Conservation (phyloP, 2,888 invertebrate genomes). For the Lomographa bimaculata region DNA sequence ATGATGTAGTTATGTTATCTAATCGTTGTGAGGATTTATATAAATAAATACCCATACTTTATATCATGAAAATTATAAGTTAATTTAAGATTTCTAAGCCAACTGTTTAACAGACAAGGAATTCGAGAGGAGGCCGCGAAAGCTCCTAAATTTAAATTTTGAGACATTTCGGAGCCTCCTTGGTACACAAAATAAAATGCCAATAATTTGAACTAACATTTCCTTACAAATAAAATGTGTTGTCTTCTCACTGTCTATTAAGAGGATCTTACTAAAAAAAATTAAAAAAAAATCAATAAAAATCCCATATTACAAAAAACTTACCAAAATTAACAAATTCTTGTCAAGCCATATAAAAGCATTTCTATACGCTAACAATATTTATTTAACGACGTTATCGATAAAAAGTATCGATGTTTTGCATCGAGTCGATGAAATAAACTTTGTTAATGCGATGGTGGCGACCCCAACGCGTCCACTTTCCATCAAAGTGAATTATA, state of each 20-base stretch:
- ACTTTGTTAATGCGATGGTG: constrained; percentile 18
- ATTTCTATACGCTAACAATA: constrained; percentile 21
- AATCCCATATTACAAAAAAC: constrained; percentile 16
- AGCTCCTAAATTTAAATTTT: too few relatives aligned
- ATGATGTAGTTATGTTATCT: too few relatives aligned
- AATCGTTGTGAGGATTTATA: too few relatives aligned
- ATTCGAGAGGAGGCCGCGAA: too few relatives aligned
- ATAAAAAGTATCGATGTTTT: constrained; percentile 12
- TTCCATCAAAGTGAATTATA: constrained; percentile 30
- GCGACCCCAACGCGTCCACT: constrained; percentile 30
- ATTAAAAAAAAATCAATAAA: constrained; percentile 3
- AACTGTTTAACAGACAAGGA: too few relatives aligned
- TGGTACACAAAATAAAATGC: constrained; percentile 8
- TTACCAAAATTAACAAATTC: constrained; percentile 24
- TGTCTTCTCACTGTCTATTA: background rate
- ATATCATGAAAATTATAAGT: too few relatives aligned
- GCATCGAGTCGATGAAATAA: constrained; percentile 19
- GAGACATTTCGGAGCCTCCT: too few relatives aligned
- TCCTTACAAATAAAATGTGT: constrained; percentile 7
- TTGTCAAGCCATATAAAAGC: constrained; percentile 41
- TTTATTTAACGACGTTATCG: constrained; percentile 19
- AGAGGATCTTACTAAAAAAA: constrained; percentile 2
- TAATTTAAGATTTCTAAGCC: too few relatives aligned
- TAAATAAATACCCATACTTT: too few relatives aligned
- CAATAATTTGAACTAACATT: constrained; percentile 21